Evolutionary conservation across 1,140 invertebrate species (phyloP).

Genomic region (Tetranychus cinnabarinus): DNA sequence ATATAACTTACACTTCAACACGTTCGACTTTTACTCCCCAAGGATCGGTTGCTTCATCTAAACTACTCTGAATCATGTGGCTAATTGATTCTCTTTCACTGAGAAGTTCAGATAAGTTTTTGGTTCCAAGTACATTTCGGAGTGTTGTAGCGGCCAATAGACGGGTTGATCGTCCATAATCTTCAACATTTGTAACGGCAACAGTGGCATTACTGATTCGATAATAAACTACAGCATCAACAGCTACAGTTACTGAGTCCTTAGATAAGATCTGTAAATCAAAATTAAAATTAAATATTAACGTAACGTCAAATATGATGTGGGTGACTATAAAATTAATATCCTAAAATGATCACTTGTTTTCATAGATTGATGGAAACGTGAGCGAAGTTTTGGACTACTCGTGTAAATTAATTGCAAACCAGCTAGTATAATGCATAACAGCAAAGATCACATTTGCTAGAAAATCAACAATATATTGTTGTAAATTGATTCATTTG

Average conservation of each 20-base stretch:
- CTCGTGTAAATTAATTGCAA: too few species aligned
- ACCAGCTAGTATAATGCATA: too few species aligned
- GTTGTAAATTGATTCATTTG: too few species aligned
- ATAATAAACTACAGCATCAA: conserved; percentile 49
- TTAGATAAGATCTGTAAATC: too few species aligned
- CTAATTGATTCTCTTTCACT: conserved; percentile 75
- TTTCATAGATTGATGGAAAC: too few species aligned
- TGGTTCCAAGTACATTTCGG: conserved; percentile 35
- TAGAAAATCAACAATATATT: too few species aligned
- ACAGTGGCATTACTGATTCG: conserved; percentile 70
- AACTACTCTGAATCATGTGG: conserved; percentile 42
- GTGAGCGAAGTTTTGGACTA: too few species aligned
- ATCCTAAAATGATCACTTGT: too few species aligned
- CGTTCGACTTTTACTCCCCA: conserved; percentile 38
- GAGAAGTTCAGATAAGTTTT: conserved; percentile 66
- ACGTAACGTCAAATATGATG: too few species aligned
- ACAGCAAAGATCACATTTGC: too few species aligned
- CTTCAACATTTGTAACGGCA: conserved; percentile 88
- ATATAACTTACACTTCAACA: conserved; percentile 28
- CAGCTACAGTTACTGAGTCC: conserved; percentile 58
- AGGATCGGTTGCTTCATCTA: conserved; percentile 32
- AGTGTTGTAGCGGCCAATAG: conserved; percentile 22
- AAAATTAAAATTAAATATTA: conserved; percentile 20
- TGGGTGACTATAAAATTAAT: too few species aligned
- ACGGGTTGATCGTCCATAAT: conserved; percentile 61